Conservation (phyloP, 2,888 invertebrate genomes). For the Aphodius granarius region DNA sequence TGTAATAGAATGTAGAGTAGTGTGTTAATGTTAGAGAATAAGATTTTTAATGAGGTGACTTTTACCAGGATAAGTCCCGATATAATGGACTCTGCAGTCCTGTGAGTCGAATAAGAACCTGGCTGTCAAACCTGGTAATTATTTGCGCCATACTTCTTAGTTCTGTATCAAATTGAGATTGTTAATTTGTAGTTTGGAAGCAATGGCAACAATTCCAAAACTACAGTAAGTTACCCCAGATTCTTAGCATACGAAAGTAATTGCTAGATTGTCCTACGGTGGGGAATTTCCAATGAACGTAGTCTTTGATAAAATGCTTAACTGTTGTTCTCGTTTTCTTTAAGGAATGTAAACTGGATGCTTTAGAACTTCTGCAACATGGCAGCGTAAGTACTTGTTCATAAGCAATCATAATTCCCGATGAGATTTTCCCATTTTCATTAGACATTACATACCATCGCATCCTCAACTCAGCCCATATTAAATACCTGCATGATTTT, state of each 20-base stretch:
- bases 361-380: background rate
- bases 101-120: background rate
- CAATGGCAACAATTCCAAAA: background rate
- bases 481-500: slow-evolving; percentile 18
- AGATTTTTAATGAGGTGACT: background rate
- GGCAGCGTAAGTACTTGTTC: background rate
- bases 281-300: background rate
- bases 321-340: background rate
- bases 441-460: slow-evolving; percentile 12
- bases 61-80: background rate
- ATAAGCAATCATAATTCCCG: background rate
- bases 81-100: background rate
- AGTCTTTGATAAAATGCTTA: background rate
- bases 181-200: slow-evolving; percentile 2
- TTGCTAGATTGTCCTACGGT: background rate
- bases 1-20: background rate
- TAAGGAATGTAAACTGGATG: background rate
- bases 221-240: background rate
- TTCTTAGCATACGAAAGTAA: background rate
- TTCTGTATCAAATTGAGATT: background rate
- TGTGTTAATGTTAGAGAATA: background rate
- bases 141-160: background rate
- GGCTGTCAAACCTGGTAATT: slow-evolving; percentile 2
- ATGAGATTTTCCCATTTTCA: background rate
- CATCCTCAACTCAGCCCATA: slow-evolving; percentile 7